phyloP scores from a whole-genome alignment of 2,888 invertebrate genomes.

The Teinopalpus imperialis region DNA sequence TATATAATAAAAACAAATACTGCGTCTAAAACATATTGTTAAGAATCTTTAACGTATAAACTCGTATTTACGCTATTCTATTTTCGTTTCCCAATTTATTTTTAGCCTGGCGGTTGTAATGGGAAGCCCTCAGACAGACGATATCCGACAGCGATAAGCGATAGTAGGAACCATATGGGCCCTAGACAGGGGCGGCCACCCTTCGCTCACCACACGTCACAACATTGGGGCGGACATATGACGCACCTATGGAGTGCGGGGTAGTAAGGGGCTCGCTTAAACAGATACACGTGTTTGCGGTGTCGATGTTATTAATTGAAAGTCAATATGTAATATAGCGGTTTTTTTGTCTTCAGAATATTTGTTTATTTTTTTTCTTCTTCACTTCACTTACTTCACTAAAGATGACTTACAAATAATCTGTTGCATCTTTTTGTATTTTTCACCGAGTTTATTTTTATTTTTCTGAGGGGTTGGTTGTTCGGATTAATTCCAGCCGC shows the following conservation, averaged over 20 bases:
- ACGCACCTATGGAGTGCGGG: slow-evolving; percentile 11
- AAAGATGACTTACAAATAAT: too few species aligned
- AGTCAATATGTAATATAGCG: not conserved
- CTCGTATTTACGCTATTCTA: slow-evolving; percentile 10
- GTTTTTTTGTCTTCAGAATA: slow-evolving; percentile 1
- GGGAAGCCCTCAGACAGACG: slow-evolving; percentile 62
- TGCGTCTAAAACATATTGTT: too few species aligned
- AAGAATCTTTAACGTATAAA: too few species aligned
- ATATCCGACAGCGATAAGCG: slow-evolving; percentile 66
- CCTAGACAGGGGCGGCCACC: slow-evolving; percentile 34
- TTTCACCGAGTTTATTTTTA: too few species aligned
- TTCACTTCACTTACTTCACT: too few species aligned
- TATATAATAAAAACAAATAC: too few species aligned
- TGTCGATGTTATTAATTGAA: not conserved
- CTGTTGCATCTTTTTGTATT: too few species aligned
- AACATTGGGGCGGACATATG: slow-evolving; percentile 19
- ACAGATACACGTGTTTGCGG: slow-evolving; percentile 1
- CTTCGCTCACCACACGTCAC: slow-evolving; percentile 24
- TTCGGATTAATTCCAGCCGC: too few species aligned
- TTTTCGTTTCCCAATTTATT: slow-evolving; percentile 35
- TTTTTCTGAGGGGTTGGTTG: too few species aligned
- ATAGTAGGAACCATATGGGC: slow-evolving; percentile 60
- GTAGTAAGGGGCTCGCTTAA: not conserved
- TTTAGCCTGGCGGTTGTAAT: slow-evolving; percentile 45
- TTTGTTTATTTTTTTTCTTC: too few species aligned